Evolutionary conservation across 92 coral and sea anemone genomes (phyloP).

Genomic region (Paramuricea clavata): DNA sequence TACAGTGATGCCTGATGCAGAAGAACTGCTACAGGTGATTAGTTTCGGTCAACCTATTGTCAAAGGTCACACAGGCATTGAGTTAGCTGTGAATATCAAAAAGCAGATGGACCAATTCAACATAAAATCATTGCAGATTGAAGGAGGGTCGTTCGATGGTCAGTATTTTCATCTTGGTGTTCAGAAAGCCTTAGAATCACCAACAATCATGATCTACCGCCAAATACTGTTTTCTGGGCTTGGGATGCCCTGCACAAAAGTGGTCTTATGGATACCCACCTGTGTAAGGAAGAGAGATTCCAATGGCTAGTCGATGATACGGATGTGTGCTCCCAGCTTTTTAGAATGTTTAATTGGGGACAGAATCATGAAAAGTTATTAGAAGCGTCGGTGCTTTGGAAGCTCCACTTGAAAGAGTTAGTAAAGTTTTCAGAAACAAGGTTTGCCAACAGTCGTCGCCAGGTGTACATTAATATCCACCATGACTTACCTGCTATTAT

Average conservation of each 20-base stretch:
- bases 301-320: constrained; percentile 14
- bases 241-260: constrained; percentile 22
- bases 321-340: constrained; percentile 12
- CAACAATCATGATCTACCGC: constrained; percentile 2
- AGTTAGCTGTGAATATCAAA: constrained; percentile 21
- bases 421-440: constrained; percentile 31
- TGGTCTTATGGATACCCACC: constrained; percentile 8
- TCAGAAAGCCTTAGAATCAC: constrained; percentile 22
- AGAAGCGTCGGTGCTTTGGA: constrained; percentile 25
- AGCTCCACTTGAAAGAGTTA: constrained; percentile 21
- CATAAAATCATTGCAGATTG: constrained; percentile 16
- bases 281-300: constrained; percentile 23
- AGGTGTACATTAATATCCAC: constrained; percentile 32
- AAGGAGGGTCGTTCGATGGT: constrained; percentile 37
- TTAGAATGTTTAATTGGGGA: constrained; percentile 32
- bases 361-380: constrained; percentile 21
- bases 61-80: constrained; percentile 18
- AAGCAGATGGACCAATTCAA: constrained; percentile 9
- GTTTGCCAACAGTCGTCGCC: constrained; percentile 32
- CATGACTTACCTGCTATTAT: constrained; percentile 30
- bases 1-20: not conserved
- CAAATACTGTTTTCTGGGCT: constrained; percentile 30
- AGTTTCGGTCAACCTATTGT: constrained; percentile 24
- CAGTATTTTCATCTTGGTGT: constrained; percentile 32
- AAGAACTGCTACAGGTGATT: constrained; percentile 14